Conservation (phyloP, 2,888 invertebrate species). For the Oithona nana region DNA sequence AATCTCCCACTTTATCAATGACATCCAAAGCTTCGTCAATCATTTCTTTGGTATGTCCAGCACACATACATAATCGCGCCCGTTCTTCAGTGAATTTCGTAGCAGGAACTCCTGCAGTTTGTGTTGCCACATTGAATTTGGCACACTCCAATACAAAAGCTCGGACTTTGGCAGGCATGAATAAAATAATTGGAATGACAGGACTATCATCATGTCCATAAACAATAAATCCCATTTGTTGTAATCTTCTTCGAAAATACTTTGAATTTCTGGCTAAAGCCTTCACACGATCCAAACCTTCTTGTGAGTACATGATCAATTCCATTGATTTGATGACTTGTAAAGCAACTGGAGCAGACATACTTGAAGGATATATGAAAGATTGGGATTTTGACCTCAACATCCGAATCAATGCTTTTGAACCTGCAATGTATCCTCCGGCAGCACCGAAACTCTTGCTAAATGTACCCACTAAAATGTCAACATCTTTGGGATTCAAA, state of each 20-base stretch:
- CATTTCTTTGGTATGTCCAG: too few species aligned
- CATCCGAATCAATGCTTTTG: conserved; percentile 35
- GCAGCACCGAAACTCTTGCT: conserved; percentile 96
- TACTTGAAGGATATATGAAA: conserved; percentile 8
- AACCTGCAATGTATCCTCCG: conserved; percentile 88
- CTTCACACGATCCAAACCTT: conserved; percentile 24
- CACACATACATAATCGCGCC: too few species aligned
- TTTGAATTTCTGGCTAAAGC: conserved; percentile 30
- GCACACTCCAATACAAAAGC: conserved; percentile 68
- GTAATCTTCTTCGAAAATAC: conserved; percentile 31
- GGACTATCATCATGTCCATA: conserved; percentile 36
- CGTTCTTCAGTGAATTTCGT: too few species aligned
- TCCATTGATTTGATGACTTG: conserved; percentile 12
- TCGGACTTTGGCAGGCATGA: conserved; percentile 82
- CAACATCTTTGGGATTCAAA: conserved; percentile 60
- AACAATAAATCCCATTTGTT: conserved; percentile 34
- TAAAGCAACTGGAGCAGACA: conserved; percentile 15
- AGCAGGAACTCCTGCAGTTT: too few species aligned
- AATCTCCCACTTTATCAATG: too few species aligned
- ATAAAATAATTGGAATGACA: conserved; percentile 43
- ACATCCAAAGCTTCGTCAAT: too few species aligned
- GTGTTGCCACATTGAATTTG: too few species aligned
- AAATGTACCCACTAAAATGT: conserved; percentile 94
- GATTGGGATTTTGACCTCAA: conserved; percentile 12
- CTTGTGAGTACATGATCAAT: conserved; percentile 13